Conservation (phyloP, 2,888 invertebrate genomes). For the Epinotia brunnichana region DNA sequence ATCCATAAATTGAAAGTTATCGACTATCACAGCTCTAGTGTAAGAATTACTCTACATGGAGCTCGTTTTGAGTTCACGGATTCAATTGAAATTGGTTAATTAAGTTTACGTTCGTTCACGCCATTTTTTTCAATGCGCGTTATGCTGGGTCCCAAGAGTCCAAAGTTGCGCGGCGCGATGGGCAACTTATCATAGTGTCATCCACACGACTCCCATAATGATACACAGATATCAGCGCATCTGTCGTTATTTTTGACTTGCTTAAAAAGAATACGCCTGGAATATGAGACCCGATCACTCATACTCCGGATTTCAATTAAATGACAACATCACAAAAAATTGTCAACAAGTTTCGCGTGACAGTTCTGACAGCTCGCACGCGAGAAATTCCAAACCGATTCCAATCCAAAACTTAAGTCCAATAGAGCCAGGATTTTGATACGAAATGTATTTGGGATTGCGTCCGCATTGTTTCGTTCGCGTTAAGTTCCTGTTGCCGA, state of each 20-base stretch:
- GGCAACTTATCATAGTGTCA: background rate
- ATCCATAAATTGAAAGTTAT: constrained; percentile 36
- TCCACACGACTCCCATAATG: no score
- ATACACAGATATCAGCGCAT: no score
- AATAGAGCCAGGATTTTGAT: constrained; percentile 21
- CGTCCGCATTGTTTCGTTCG: constrained; percentile 30
- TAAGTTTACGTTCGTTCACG: background rate
- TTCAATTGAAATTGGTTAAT: background rate
- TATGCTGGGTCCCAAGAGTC: background rate
- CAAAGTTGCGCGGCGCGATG: background rate
- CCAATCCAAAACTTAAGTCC: background rate
- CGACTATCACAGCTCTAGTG: constrained; percentile 25
- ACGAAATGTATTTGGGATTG: constrained; percentile 24
- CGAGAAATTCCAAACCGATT: no score
- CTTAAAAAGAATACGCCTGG: background rate
- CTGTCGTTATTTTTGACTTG: background rate
- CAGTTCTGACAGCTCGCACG: background rate
- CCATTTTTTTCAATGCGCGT: background rate
- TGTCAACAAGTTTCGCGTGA: background rate
- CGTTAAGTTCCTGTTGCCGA: constrained; percentile 10
- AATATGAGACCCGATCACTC: background rate
- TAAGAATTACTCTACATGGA: constrained; percentile 25
- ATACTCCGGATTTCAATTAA: background rate
- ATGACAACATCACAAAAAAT: background rate
- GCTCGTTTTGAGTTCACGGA: background rate